Percentiles rank a stretch among this genome's conserved stretches.
These are phyloP conservation scores for Aricia artaxerxes DNA, from an alignment of 2,888 invertebrate genomes.

Conservation along the genomic window DNA sequence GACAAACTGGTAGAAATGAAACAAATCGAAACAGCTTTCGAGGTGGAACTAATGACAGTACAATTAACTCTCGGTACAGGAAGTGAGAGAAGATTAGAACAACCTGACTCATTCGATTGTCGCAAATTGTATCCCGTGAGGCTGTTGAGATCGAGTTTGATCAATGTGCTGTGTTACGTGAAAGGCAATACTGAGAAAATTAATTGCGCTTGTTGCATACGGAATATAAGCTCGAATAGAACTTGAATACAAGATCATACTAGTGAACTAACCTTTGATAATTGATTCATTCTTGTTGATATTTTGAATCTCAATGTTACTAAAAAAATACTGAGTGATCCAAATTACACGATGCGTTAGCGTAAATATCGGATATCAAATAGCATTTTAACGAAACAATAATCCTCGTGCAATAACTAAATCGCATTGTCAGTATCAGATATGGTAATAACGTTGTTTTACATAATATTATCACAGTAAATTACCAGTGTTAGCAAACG, in stretches of 20 bases:
- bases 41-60: slow-evolving; percentile 68
- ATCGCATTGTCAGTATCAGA: slow-evolving; percentile 16
- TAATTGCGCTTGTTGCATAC: neutral
- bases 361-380: neutral
- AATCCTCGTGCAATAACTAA: slow-evolving; percentile 4
- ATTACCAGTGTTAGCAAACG: slow-evolving; percentile 48
- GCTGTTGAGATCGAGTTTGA: slow-evolving; percentile 4
- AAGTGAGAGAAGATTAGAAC: slow-evolving; percentile 68
- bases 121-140: slow-evolving; percentile 45
- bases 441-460: slow-evolving; percentile 10
- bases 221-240: neutral
- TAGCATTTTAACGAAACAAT: slow-evolving; percentile 3
- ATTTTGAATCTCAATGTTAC: neutral
- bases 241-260: neutral
- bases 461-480: slow-evolving; percentile 36
- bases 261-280: neutral
- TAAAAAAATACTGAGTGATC: neutral
- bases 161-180: neutral
- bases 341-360: neutral
- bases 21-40: slow-evolving; percentile 58
- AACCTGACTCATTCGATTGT: slow-evolving; percentile 60
- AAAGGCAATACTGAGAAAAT: slow-evolving; percentile 19
- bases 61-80: slow-evolving; percentile 67
- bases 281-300: neutral
- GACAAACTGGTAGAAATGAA: slow-evolving; percentile 50